phyloP scores from a whole-genome alignment of 2,113 vertebrate species.

The Leuciscus idus region DNA sequence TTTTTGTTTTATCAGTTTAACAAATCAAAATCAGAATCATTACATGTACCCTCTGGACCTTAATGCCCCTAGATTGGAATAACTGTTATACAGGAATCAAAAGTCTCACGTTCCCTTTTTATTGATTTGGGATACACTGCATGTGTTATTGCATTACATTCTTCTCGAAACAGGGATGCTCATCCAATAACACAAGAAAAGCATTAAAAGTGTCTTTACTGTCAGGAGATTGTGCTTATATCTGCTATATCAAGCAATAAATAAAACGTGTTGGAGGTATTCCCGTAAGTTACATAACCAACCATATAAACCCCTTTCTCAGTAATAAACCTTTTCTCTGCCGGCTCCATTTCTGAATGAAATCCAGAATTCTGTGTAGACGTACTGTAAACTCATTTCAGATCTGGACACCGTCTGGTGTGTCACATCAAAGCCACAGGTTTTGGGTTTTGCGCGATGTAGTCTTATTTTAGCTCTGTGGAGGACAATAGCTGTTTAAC shows the following conservation, averaged over 20 bases:
- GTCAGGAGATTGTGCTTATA: not conserved
- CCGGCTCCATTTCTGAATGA: constrained; percentile 13
- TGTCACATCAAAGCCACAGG: constrained; percentile 37
- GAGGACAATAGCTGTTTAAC: constrained; percentile 12
- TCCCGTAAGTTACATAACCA: constrained; percentile 22
- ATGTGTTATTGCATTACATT: not conserved
- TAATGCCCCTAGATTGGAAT: not conserved
- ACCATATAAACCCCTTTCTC: not conserved
- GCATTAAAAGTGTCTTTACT: not conserved
- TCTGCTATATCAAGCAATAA: not conserved
- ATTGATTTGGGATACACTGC: not conserved
- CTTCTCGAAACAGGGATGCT: not conserved
- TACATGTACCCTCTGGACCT: not conserved
- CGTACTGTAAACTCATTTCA: constrained; percentile 33
- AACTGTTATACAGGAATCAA: not conserved
- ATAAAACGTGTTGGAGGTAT: constrained; percentile 1
- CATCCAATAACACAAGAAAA: constrained; percentile 6
- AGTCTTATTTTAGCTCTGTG: constrained; percentile 8
- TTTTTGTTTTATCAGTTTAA: not conserved
- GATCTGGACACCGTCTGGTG: constrained; percentile 24
- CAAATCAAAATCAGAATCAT: not conserved
- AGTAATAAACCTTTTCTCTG: not conserved
- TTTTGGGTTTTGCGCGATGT: constrained; percentile 28
- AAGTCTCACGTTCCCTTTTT: not conserved
- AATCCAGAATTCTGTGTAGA: constrained; percentile 5